Base-by-base conservation (phyloP, 2,113 vertebrate species). In the Stictonetta naevosa region DNA sequence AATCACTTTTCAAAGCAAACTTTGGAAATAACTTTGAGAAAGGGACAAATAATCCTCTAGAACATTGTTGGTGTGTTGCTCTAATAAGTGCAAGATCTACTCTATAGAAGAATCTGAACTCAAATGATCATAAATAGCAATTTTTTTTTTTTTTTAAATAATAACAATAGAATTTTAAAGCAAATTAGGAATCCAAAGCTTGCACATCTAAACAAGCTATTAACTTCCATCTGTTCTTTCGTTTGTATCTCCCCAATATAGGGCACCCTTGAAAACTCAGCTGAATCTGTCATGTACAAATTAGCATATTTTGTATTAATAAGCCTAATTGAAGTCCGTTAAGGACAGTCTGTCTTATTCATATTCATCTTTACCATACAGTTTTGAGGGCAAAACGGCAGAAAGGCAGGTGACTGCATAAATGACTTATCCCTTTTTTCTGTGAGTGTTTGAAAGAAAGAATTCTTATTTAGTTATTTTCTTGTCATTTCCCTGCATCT, bases 281-380 rank as follows among this genome's bases (percentile, higher is more conserved):
- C 15, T 83, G 40, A 90, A 77, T 72, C 12, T 73, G 13, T 58
- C 38, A 33, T 63, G 14, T 82, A 78, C 16, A 92, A 55, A 88
- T 96, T 90, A 89, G 6, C 38, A 78, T 95, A 89, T 73, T 90
- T 82, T 80, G 12, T 80, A 33, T 86, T 80, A 75, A 83, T 50
- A 82, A 71, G 6, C 10, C 29, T 86, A 34, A 26, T 76, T 82
- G 40, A 53, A 89, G 42, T 68, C 18, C 44, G 84, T 90, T 86
- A 72, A 86, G 38, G 26, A 22, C 17, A n/a, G 77, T 92, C 10
- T 79, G 5, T 62, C 53, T 77, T 42, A 64, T 86, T 67, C 11
- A 38, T 53, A 11, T 82, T 84, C 33, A 64, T 88, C 28, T 67
- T 86, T 83, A 55, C 23, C 33, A 20, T 34, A 31, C 4, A 58